Evolutionary conservation across 2,113 vertebrate genomes (phyloP).

Genomic region (Phrynocephalus versicolor): DNA sequence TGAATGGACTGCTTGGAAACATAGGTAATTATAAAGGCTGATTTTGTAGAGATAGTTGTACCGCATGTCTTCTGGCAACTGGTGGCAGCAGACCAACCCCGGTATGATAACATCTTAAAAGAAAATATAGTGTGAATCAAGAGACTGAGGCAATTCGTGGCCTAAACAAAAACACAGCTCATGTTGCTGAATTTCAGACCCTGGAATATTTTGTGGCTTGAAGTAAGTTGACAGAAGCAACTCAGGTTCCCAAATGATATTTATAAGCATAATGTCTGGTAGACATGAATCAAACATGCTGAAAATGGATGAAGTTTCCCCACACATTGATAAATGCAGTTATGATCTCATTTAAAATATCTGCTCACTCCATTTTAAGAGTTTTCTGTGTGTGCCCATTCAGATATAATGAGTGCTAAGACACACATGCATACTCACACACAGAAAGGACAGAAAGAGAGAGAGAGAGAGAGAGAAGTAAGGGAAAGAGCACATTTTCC

Average conservation of each 20-base stretch:
- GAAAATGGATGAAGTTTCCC: not conserved
- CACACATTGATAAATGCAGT: not conserved
- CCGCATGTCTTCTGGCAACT: not conserved
- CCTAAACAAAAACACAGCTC: not conserved
- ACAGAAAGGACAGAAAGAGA: no score
- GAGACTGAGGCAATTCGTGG: not conserved
- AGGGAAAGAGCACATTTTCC: not conserved
- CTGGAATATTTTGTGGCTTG: not conserved
- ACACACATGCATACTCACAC: no score
- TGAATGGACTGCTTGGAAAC: conserved; percentile 90
- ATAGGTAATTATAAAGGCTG: conserved; percentile 85
- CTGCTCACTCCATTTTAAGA: not conserved
- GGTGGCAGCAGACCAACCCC: not conserved
- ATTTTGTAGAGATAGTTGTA: conserved; percentile 39
- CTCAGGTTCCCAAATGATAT: not conserved
- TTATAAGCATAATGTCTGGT: not conserved
- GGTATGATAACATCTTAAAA: not conserved
- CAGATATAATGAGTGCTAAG: not conserved
- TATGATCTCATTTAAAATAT: not conserved
- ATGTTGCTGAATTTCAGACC: not conserved
- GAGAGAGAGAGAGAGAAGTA: no score
- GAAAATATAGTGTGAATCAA: not conserved
- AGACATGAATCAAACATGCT: not conserved
- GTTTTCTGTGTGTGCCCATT: not conserved
- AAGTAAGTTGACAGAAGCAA: not conserved